Conservation (phyloP, 2,888 invertebrate species). For the Allolobophora icterica region DNA sequence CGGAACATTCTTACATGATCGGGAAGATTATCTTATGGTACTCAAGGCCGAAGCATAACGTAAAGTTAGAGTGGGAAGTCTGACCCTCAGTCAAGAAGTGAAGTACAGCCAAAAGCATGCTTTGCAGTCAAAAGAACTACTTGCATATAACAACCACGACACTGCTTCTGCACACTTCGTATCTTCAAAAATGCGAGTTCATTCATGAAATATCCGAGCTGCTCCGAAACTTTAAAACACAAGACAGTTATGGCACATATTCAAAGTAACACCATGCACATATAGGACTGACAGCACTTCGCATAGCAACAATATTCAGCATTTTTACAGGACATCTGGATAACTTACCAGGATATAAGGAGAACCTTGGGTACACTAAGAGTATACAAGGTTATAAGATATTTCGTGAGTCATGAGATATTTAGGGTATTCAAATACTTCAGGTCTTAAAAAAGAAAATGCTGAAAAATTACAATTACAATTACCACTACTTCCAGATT, state of each 20-base stretch:
- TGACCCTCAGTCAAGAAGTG: not conserved
- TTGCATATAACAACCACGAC: not conserved
- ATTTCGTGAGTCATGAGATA: not conserved
- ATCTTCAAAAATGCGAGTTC: not conserved
- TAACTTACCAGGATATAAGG: not conserved
- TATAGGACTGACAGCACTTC: not conserved
- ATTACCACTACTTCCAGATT: too few relatives aligned
- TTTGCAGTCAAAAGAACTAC: not conserved
- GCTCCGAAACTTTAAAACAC: not conserved
- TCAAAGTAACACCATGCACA: not conserved
- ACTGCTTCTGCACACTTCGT: not conserved
- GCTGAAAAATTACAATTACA: not conserved
- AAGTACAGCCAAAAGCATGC: not conserved
- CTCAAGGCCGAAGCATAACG: not conserved
- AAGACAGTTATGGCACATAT: not conserved
- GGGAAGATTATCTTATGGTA: too few relatives aligned
- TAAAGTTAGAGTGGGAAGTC: not conserved
- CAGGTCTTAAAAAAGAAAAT: not conserved
- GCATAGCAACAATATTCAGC: slow-evolving; percentile 10
- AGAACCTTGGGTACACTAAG: not conserved
- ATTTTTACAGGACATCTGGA: not conserved
- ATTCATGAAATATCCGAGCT: not conserved
- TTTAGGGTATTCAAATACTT: not conserved
- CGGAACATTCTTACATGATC: too few relatives aligned
- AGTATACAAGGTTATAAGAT: not conserved